These are phyloP conservation scores for Sphenopsis melanotis DNA, from an alignment of 2,797 vertebrate species.

Conservation along the genomic window DNA sequence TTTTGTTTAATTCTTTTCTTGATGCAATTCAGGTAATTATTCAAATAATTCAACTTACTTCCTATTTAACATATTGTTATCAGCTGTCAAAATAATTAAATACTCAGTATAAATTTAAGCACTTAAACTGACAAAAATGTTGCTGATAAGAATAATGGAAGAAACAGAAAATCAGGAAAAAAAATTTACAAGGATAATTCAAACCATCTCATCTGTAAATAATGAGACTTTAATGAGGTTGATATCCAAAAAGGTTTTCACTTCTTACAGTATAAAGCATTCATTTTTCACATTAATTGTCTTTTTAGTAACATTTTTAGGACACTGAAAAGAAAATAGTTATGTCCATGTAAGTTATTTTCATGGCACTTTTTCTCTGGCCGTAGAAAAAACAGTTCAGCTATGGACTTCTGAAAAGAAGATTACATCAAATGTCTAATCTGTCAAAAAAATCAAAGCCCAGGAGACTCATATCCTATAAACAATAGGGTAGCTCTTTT, in stretches of 20 bases:
- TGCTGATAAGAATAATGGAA: slow-evolving; percentile 58
- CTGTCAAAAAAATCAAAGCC: background rate
- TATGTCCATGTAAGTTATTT: background rate
- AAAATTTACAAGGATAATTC: slow-evolving; percentile 40
- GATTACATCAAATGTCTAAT: background rate
- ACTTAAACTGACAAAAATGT: slow-evolving; percentile 65
- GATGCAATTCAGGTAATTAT: slow-evolving; percentile 20
- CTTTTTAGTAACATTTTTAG: background rate
- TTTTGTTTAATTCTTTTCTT: slow-evolving; percentile 46
- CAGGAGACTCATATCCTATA: background rate
- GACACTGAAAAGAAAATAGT: background rate
- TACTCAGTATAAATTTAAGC: slow-evolving; percentile 52
- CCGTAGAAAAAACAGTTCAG: background rate
- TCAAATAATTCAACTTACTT: slow-evolving; percentile 25
- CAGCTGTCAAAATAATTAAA: slow-evolving; percentile 70
- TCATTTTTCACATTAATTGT: slow-evolving; percentile 56
- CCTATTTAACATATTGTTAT: slow-evolving; percentile 19
- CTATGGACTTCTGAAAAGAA: background rate
- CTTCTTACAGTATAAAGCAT: slow-evolving; percentile 29
- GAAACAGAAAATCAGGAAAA: slow-evolving; percentile 39
- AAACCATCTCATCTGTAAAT: slow-evolving; percentile 67
- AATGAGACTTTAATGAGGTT: slow-evolving; percentile 68
- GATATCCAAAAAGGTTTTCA: slow-evolving; percentile 34
- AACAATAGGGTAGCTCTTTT: background rate
- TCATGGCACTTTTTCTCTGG: background rate